phyloP scores from a whole-genome alignment of 2,113 vertebrate genomes.

The Pterocles orientalis region DNA sequence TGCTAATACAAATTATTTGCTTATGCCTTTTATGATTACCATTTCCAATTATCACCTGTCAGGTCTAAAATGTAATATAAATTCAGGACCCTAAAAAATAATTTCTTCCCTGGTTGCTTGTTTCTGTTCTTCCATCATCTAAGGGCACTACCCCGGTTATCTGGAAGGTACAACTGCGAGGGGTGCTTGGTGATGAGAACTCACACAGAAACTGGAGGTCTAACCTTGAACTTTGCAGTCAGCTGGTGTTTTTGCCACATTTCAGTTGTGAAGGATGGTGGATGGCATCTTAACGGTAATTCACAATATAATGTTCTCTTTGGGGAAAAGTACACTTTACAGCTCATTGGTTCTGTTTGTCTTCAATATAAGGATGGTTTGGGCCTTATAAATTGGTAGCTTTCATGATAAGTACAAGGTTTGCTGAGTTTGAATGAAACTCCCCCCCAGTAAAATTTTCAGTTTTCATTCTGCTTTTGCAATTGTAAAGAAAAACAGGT shows the following conservation, averaged over 20 bases:
- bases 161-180: neutral
- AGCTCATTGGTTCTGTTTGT: neutral
- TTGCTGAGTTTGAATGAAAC: neutral
- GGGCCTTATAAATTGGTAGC: neutral
- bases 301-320: neutral
- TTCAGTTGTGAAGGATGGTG: neutral
- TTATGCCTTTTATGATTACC: neutral
- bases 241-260: accelerated
- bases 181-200: no score
- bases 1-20: neutral
- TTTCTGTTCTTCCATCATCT: neutral
- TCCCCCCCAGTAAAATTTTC: neutral
- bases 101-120: neutral
- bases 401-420: neutral
- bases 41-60: constrained; percentile 14
- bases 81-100: neutral
- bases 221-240: neutral
- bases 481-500: neutral
- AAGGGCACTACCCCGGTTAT: accelerated
- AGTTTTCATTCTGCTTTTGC: neutral
- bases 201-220: neutral
- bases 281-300: neutral
- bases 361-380: neutral
- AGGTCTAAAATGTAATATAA: neutral
- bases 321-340: neutral